A percentile compares a stretch with the other conserved stretches of the same genome.
Conservation (phyloP, 2,888 invertebrate species). For the Pristionchus mayeri region DNA sequence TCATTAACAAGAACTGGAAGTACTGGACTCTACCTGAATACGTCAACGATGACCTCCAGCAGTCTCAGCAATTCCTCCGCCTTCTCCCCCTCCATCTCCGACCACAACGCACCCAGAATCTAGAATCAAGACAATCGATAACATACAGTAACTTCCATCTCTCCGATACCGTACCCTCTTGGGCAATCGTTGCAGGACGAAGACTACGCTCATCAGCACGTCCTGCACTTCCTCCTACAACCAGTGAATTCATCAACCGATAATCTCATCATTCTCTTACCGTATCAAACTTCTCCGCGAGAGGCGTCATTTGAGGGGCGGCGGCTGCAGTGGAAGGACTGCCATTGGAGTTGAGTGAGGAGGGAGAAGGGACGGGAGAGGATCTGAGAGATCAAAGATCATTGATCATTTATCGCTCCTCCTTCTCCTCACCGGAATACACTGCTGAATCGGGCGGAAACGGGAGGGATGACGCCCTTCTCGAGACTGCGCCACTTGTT, state of each 20-base stretch:
- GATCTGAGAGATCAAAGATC: slow-evolving; percentile 5
- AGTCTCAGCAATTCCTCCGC: slow-evolving; percentile 61
- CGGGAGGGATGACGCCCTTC: slow-evolving; percentile 11
- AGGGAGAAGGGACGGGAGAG: slow-evolving; percentile 18
- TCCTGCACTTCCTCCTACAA: slow-evolving; percentile 77
- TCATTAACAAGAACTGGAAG: too few species aligned
- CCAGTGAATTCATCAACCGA: background rate
- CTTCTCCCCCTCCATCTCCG: slow-evolving; percentile 59
- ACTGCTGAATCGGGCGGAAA: slow-evolving; percentile 2
- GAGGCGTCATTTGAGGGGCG: slow-evolving; percentile 53
- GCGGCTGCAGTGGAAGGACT: slow-evolving; percentile 3
- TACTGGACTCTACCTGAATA: slow-evolving; percentile 73
- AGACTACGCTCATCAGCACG: slow-evolving; percentile 81
- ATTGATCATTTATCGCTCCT: background rate
- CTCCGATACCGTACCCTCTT: slow-evolving; percentile 79
- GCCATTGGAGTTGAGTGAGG: slow-evolving; percentile 8
- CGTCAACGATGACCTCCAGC: slow-evolving; percentile 67
- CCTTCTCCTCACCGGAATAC: background rate
- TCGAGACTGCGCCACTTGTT: slow-evolving; percentile 49
- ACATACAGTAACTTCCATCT: slow-evolving; percentile 34
- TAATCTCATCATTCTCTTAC: slow-evolving; percentile 31
- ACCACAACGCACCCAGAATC: slow-evolving; percentile 57
- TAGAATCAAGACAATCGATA: background rate
- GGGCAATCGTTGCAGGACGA: slow-evolving; percentile 90
- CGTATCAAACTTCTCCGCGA: slow-evolving; percentile 72